These are phyloP conservation scores for Paratilapia polleni DNA, from an alignment of 2,113 vertebrate genomes.

Conservation along the genomic window DNA sequence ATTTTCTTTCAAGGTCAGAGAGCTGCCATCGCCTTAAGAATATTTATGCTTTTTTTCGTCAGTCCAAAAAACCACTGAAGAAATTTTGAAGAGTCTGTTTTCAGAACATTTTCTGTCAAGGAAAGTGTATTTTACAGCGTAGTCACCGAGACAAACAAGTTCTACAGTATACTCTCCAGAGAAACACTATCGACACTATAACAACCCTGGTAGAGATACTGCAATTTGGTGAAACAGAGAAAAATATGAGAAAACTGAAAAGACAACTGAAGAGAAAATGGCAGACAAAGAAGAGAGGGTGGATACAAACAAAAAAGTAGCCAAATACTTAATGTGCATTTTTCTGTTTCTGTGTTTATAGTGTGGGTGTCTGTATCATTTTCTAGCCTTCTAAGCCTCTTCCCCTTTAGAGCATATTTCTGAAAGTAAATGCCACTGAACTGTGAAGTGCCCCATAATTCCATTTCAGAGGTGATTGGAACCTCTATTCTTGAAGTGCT, in stretches of 20 bases:
- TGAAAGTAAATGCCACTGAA: slow-evolving; percentile 64
- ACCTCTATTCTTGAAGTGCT: slow-evolving; percentile 54
- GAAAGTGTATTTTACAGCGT: neutral
- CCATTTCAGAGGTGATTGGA: slow-evolving; percentile 72
- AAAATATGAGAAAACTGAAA: neutral
- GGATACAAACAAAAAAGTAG: neutral
- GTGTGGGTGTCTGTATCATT: slow-evolving; percentile 42
- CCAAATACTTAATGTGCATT: slow-evolving; percentile 13
- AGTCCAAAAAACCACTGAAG: neutral
- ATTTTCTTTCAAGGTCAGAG: neutral
- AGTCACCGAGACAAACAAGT: neutral
- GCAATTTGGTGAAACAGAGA: slow-evolving; percentile 5
- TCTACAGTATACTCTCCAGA: neutral
- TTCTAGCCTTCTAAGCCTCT: slow-evolving; percentile 42
- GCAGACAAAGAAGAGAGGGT: neutral
- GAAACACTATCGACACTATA: neutral
- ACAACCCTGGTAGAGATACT: neutral
- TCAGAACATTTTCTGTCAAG: neutral
- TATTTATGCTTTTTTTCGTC: neutral
- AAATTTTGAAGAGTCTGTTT: neutral
- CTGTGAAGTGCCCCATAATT: slow-evolving; percentile 73
- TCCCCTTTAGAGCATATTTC: slow-evolving; percentile 18
- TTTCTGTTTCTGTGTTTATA: slow-evolving; percentile 15
- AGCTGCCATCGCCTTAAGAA: neutral
- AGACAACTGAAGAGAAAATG: neutral